phyloP scores from a whole-genome alignment of 2,888 invertebrate genomes.

The Nemotelus pantherinus region DNA sequence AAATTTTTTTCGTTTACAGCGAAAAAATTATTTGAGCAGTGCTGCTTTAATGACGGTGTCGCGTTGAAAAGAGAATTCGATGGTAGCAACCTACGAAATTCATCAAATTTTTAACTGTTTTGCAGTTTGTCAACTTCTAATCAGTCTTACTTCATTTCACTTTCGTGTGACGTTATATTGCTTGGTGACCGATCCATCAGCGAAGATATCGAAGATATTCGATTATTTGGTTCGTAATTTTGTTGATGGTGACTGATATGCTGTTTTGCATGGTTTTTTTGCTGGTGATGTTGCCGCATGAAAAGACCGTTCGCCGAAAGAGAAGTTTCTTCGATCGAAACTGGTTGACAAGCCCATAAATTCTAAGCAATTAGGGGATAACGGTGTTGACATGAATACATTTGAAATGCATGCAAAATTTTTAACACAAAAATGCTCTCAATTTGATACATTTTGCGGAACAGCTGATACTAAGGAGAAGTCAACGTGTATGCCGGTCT shows the following conservation, averaged over 20 bases:
- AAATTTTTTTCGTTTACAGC: conserved; percentile 46
- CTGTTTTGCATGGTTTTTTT: background rate
- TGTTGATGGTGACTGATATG: background rate
- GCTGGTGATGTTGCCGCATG: conserved; percentile 22
- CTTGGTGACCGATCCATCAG: conserved; percentile 17
- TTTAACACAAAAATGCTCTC: too few species aligned
- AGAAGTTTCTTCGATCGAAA: conserved; percentile 53
- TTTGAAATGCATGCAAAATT: too few species aligned
- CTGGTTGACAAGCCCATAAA: conserved; percentile 45
- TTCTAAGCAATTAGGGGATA: too few species aligned
- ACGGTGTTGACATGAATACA: too few species aligned
- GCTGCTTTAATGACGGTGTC: background rate
- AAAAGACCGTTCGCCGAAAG: conserved; percentile 25
- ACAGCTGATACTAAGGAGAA: too few species aligned
- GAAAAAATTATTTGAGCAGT: conserved; percentile 31
- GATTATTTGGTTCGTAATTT: background rate
- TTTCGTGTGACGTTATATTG: conserved; percentile 9
- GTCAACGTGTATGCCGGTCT: too few species aligned
- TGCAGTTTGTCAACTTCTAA: too few species aligned
- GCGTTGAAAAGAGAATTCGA: conserved; percentile 24
- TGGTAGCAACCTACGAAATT: conserved; percentile 22
- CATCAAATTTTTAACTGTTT: too few species aligned
- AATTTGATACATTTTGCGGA: too few species aligned
- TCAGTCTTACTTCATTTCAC: background rate
- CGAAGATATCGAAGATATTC: conserved; percentile 1